Base-by-base conservation (phyloP, 2,797 vertebrate genomes). In the Pristis pectinata region DNA sequence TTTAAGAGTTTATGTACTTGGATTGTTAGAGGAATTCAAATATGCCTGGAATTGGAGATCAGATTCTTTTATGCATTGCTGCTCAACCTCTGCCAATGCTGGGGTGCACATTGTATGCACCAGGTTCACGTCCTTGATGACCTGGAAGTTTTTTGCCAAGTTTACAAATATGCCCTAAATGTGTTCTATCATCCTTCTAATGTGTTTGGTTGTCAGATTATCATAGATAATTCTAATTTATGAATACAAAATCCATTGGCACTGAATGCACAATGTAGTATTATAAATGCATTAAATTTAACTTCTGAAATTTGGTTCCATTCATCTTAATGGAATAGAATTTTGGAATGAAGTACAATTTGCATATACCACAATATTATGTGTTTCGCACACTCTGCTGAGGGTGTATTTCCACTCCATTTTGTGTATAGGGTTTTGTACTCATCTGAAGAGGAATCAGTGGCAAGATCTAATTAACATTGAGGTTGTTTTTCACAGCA, bases 21-120 rank as follows among this genome's bases (percentile, higher is more conserved):
- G 41, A 94, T 76, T 94, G 92, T n/a, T n/a, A 72, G 11, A 49
- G 91, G 41, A 93, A 93, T 93, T 94, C 92, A 94, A 56, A 76
- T 94, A 74, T 76, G 44, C 44, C 49, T 53, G 70, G 92, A 49
- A 94, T 93, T 70, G 64, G 37, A 93, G 64, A 93, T 53, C 41
- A 56, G 70, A 53, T 93, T 70, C 24, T 49, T 41, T 93, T 41
- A 44, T 91, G 59, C 56, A 8, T 11, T 49, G 67, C 70, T n/a
- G 44, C 70, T 72, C 10, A 0, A 9, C 37, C 64, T 53, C 24
- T 74, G 44, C 24, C 70, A 74, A 11, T 67, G 87, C 8, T 41
- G 37, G n/a, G 22, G 37, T 13, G 56, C 19, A 19, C 34, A 64
- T 67, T 2, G n/a, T 41, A 2, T 11, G 4, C 1, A 41, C 59